Evolutionary conservation across 2,888 invertebrate species (phyloP).

Genomic region (Emesis furor): DNA sequence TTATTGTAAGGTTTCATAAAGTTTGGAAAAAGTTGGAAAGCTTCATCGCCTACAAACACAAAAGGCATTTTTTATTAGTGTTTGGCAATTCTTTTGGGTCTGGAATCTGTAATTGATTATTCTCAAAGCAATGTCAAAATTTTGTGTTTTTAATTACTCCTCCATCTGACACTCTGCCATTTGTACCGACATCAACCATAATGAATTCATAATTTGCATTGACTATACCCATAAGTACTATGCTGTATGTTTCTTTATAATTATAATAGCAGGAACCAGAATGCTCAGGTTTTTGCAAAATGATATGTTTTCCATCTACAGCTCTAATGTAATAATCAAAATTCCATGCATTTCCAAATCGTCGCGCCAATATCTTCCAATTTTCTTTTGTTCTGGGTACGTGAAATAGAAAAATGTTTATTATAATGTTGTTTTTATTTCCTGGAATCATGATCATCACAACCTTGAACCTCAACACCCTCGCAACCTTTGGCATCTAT

Average conservation of each 20-base stretch:
- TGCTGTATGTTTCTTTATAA: conserved; percentile 55
- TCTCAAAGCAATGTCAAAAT: not conserved
- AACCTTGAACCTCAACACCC: no score
- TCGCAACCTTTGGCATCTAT: no score
- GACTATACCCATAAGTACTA: conserved; percentile 57
- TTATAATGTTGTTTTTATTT: no score
- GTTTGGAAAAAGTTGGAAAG: conserved; percentile 17
- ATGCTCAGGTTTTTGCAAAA: conserved; percentile 39
- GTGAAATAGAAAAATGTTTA: not conserved
- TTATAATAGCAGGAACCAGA: conserved; percentile 54
- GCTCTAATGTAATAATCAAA: conserved; percentile 11
- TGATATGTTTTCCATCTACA: conserved; percentile 31
- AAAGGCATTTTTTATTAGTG: conserved; percentile 43
- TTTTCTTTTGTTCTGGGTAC: not conserved
- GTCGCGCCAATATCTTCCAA: not conserved
- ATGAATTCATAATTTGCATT: conserved; percentile 60
- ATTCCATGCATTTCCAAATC: conserved; percentile 10
- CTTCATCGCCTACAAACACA: conserved; percentile 42
- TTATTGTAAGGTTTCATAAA: conserved; percentile 16
- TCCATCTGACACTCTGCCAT: conserved; percentile 50
- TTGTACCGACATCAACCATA: conserved; percentile 51
- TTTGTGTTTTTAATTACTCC: conserved; percentile 30
- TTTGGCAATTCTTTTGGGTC: conserved; percentile 41
- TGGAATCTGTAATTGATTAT: conserved; percentile 26
- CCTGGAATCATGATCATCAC: no score